Conservation (phyloP, 1,140 invertebrate genomes). For the Lasioglossum albipes region DNA sequence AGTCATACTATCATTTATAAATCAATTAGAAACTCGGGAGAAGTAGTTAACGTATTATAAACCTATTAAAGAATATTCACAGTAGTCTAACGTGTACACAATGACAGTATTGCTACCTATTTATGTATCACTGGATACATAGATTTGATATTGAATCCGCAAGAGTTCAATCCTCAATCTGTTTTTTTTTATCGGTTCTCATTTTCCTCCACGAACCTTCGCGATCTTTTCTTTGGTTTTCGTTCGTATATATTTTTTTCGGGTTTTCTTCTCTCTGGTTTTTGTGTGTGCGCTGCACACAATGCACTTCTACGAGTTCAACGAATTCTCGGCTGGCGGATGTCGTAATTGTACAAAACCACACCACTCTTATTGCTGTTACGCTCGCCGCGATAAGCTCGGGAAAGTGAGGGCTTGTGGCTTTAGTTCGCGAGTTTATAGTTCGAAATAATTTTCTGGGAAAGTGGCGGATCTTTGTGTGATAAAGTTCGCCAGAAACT, state of each 20-base stretch:
- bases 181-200: neutral
- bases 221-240: slow-evolving; percentile 8
- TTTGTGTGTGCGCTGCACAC: neutral
- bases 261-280: neutral
- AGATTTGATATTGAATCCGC: slow-evolving; percentile 65
- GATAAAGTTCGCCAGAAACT: slow-evolving; percentile 17
- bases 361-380: slow-evolving; percentile 22
- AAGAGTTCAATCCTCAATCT: slow-evolving; percentile 19
- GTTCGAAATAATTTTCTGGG: slow-evolving; percentile 55
- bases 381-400: slow-evolving; percentile 44
- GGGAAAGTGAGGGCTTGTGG: slow-evolving; percentile 25
- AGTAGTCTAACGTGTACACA: slow-evolving; percentile 76
- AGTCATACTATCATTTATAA: slow-evolving; percentile 50
- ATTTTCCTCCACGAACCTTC: neutral
- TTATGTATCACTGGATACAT: slow-evolving; percentile 67
- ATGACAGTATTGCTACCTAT: slow-evolving; percentile 73
- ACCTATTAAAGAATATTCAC: slow-evolving; percentile 78
- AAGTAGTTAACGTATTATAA: slow-evolving; percentile 75
- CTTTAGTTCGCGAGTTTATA: slow-evolving; percentile 15
- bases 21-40: slow-evolving; percentile 68
- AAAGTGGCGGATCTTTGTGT: slow-evolving; percentile 22
- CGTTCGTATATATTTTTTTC: neutral
- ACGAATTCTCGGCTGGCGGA: neutral
- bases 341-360: neutral
- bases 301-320: neutral